Evolutionary conservation across 1,140 invertebrate genomes (phyloP).

Genomic region (Acromyrmex echinatior): DNA sequence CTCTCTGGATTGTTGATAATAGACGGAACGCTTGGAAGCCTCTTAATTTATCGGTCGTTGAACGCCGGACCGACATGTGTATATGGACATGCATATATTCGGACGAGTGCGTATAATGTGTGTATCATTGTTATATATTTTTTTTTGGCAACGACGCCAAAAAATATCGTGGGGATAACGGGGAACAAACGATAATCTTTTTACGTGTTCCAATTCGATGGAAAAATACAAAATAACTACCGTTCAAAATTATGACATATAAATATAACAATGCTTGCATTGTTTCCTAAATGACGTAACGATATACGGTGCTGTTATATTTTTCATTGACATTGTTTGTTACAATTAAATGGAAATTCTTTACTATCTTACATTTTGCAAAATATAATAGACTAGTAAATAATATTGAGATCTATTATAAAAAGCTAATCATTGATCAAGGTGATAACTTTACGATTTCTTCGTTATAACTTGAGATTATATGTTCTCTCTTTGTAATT

Average conservation of each 20-base stretch:
- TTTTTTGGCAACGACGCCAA: conserved; percentile 15
- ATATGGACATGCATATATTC: neutral
- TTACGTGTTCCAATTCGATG: neutral
- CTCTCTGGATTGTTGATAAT: conserved; percentile 61
- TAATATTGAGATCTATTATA: neutral
- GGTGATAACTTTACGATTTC: neutral
- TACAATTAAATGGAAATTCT: neutral
- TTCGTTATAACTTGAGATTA: neutral
- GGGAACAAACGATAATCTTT: conserved; percentile 7
- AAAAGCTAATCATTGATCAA: neutral
- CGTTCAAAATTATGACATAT: neutral
- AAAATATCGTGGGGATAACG: neutral
- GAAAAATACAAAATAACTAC: conserved; percentile 26
- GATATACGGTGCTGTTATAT: neutral
- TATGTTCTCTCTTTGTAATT: neutral
- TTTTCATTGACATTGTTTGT: conserved; percentile 9
- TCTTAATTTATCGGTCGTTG: conserved; percentile 62
- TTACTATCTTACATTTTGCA: neutral
- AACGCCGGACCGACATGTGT: conserved; percentile 27
- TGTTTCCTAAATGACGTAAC: conserved; percentile 7
- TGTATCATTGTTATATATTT: conserved; percentile 5
- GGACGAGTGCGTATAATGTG: conserved; percentile 3
- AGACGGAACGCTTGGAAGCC: conserved; percentile 51
- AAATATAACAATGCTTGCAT: neutral
- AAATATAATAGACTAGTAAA: neutral